phyloP scores from a whole-genome alignment of 2,113 vertebrate genomes.

The Perca flavescens region DNA sequence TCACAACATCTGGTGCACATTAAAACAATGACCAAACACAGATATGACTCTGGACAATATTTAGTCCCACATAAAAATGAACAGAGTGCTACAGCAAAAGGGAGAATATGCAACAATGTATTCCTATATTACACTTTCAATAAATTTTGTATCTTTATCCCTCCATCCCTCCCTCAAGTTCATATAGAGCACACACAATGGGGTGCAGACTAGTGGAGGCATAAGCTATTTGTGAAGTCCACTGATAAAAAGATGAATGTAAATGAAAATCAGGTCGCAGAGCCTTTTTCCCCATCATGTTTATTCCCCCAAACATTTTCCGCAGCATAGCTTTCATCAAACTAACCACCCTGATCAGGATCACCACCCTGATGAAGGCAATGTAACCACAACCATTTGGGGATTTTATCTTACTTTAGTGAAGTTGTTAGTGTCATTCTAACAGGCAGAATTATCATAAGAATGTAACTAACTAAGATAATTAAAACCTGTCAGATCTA shows the following conservation, averaged over 20 bases:
- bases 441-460: constrained; percentile 6
- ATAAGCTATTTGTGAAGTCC: neutral
- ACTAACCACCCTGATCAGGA: neutral
- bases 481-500: neutral
- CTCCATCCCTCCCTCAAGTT: neutral
- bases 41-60: constrained; percentile 5
- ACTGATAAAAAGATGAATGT: neutral
- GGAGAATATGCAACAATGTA: neutral
- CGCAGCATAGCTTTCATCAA: neutral
- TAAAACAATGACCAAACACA: constrained; percentile 23
- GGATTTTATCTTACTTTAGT: neutral
- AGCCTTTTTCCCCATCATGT: neutral
- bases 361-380: neutral
- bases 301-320: constrained; percentile 1
- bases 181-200: neutral
- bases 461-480: neutral
- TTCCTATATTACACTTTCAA: neutral
- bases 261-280: neutral
- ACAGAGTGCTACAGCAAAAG: neutral
- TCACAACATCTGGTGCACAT: constrained; percentile 45
- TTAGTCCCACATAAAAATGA: neutral
- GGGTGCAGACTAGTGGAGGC: neutral
- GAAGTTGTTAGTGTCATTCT: neutral
- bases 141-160: neutral
- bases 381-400: neutral